These are phyloP conservation scores for Cyanoramphus novaezelandiae DNA, from an alignment of 2,113 vertebrate species.

Conservation along the genomic window DNA sequence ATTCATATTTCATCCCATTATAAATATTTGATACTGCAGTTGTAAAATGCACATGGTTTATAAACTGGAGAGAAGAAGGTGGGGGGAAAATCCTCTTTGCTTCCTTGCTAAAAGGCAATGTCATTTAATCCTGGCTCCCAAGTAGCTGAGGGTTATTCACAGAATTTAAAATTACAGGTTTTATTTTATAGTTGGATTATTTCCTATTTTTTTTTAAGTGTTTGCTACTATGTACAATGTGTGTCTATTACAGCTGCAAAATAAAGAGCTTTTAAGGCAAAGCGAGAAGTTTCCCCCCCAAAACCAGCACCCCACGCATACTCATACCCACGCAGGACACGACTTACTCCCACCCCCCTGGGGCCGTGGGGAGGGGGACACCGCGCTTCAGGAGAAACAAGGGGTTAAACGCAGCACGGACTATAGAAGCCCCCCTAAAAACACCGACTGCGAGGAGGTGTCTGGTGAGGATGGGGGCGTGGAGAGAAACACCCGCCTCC, in stretches of 20 bases:
- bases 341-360: not conserved
- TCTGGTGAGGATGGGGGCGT: not conserved
- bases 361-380: not conserved
- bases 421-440: not conserved
- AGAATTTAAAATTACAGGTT: constrained; percentile 71
- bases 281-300: constrained; percentile 55
- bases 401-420: not conserved
- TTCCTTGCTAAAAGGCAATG: constrained; percentile 71
- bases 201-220: not conserved
- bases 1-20: constrained; percentile 77
- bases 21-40: constrained; percentile 78
- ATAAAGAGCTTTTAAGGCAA: constrained; percentile 79
- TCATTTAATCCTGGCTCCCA: constrained; percentile 50
- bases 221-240: constrained; percentile 56
- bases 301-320: not conserved
- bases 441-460: accelerated
- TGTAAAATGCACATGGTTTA: constrained; percentile 73
- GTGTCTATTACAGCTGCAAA: constrained; percentile 51
- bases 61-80: constrained; percentile 46
- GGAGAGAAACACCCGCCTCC: not conserved
- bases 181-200: constrained; percentile 34
- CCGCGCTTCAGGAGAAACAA: not conserved
- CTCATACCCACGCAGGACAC: not conserved
- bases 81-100: not conserved
- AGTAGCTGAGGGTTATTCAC: constrained; percentile 72